Percentiles rank a stretch among this genome's conserved stretches.
phyloP scores from a whole-genome alignment of 2,888 invertebrate species.

The Zeuzera pyrina region DNA sequence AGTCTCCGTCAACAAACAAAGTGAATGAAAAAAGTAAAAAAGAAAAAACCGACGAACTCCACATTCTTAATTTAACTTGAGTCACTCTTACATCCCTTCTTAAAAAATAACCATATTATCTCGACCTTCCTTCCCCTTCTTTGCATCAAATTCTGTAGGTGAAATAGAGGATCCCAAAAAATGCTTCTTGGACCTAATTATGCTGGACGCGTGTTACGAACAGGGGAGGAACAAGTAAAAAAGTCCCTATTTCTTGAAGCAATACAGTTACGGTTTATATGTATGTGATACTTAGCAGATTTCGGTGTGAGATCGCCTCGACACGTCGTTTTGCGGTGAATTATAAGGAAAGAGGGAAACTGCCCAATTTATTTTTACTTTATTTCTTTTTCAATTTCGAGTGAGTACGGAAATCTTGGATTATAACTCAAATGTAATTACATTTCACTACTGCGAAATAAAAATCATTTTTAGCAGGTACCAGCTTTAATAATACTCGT shows the following conservation, averaged over 20 bases:
- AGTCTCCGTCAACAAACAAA: constrained; percentile 68
- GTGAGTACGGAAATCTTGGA: too few relatives aligned
- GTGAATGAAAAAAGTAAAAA: constrained; percentile 45
- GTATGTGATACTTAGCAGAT: constrained; percentile 47
- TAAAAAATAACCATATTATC: constrained; percentile 28
- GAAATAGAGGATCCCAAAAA: constrained; percentile 13
- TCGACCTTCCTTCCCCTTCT: constrained; percentile 20
- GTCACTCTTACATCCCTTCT: constrained; percentile 67
- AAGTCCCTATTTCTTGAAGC: constrained; percentile 61
- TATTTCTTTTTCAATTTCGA: too few relatives aligned
- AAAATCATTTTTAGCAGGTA: too few relatives aligned
- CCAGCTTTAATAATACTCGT: too few relatives aligned
- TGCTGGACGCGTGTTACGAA: constrained; percentile 43
- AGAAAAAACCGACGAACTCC: constrained; percentile 56
- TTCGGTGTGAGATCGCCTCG: constrained; percentile 51
- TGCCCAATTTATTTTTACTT: background rate
- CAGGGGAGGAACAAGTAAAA: constrained; percentile 49
- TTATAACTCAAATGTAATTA: too few relatives aligned
- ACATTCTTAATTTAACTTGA: constrained; percentile 74
- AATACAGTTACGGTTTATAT: constrained; percentile 36
- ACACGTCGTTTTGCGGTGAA: constrained; percentile 60
- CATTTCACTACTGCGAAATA: too few relatives aligned
- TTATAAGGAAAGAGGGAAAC: constrained; percentile 21
- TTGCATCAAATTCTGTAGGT: constrained; percentile 4
- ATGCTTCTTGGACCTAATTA: constrained; percentile 26